phyloP scores from a whole-genome alignment of 2,888 invertebrate species.

The Cosmopolites sordidus region DNA sequence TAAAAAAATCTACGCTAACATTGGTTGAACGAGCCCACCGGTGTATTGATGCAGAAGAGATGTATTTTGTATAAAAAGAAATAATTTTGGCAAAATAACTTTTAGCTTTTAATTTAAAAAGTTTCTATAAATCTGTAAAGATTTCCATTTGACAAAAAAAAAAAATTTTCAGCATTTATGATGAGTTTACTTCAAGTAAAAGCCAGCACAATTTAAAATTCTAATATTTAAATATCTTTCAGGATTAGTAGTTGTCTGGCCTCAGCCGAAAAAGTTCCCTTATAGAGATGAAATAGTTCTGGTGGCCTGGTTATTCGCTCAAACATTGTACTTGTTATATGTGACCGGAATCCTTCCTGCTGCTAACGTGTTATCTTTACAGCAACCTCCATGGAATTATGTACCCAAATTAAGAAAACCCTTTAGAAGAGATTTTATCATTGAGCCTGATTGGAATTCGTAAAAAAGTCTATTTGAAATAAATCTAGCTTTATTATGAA shows the following conservation, averaged over 20 bases:
- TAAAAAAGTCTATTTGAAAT: neutral
- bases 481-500: no score
- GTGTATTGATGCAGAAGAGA: no score
- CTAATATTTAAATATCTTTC: neutral
- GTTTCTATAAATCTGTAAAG: no score
- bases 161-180: no score
- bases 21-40: no score
- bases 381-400: constrained; percentile 40
- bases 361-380: constrained; percentile 38
- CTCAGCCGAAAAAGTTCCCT: constrained; percentile 28
- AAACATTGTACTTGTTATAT: constrained; percentile 39
- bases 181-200: no score
- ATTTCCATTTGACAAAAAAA: no score
- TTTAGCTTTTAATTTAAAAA: no score
- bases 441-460: constrained; percentile 46
- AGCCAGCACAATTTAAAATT: neutral
- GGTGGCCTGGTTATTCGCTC: constrained; percentile 37
- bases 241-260: constrained; percentile 34
- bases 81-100: no score
- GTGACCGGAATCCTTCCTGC: constrained; percentile 38
- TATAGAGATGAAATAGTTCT: constrained; percentile 33
- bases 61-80: no score
- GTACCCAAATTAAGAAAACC: constrained; percentile 36
- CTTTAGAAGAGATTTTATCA: constrained; percentile 42
- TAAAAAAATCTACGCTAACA: no score